Conservation (phyloP, 2,888 invertebrate species). For the Cybosia mesomella region DNA sequence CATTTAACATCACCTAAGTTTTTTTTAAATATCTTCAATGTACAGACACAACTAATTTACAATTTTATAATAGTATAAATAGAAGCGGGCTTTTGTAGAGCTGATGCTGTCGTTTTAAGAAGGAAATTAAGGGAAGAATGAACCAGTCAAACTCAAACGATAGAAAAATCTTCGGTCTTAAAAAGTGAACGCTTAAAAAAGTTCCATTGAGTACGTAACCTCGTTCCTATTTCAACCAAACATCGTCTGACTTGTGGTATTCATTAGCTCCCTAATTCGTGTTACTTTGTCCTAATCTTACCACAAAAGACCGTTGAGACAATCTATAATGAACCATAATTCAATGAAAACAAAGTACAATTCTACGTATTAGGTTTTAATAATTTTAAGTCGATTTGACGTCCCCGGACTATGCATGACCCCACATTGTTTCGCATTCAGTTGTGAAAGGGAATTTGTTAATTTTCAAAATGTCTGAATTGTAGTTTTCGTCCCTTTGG, state of each 20-base stretch:
- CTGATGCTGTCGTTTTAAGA: too few species aligned
- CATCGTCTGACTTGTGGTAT: conserved; percentile 77
- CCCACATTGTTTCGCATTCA: conserved; percentile 75
- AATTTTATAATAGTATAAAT: too few species aligned
- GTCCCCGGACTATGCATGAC: conserved; percentile 70
- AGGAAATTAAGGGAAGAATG: background rate
- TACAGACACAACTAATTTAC: too few species aligned
- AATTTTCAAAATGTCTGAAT: conserved; percentile 68
- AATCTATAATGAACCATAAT: conserved; percentile 53
- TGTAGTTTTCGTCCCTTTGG: conserved; percentile 57
- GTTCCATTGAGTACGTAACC: conserved; percentile 44
- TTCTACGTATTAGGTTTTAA: conserved; percentile 39
- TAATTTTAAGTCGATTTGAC: conserved; percentile 74
- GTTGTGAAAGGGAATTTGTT: conserved; percentile 74
- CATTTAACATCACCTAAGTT: too few species aligned
- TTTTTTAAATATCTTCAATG: too few species aligned
- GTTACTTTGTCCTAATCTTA: conserved; percentile 82
- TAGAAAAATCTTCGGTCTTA: conserved; percentile 8
- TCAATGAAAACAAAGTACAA: conserved; percentile 37
- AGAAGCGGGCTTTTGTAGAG: too few species aligned
- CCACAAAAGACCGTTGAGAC: conserved; percentile 58
- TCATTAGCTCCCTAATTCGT: conserved; percentile 82
- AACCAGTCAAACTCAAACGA: conserved; percentile 8
- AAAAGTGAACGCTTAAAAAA: conserved; percentile 30
- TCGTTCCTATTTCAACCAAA: conserved; percentile 63